phyloP scores from a whole-genome alignment of 2,113 vertebrate species.

The Lucifuga dentata region DNA sequence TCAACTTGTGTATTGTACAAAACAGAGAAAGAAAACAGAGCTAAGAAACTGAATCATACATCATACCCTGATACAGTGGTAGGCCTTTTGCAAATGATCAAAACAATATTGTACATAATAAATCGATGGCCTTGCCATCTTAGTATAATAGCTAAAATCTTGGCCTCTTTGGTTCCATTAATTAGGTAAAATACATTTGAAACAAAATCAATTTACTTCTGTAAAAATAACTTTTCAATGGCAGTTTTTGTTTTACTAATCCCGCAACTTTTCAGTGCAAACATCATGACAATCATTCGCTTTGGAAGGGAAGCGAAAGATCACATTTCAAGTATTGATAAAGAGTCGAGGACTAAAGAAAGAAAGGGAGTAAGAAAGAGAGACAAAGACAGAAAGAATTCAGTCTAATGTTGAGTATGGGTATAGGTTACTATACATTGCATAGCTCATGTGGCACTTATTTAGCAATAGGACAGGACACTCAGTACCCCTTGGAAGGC shows the following conservation, averaged over 20 bases:
- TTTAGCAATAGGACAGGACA: constrained; percentile 82
- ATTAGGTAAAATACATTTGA: constrained; percentile 79
- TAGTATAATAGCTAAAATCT: constrained; percentile 90
- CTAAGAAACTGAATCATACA: constrained; percentile 91
- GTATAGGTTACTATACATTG: constrained; percentile 96
- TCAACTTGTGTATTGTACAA: constrained; percentile 89
- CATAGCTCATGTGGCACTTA: constrained; percentile 98
- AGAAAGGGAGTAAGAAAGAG: constrained; percentile 75
- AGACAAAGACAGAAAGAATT: constrained; percentile 78
- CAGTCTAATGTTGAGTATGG: constrained; percentile 86
- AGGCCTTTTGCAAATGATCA: constrained; percentile 85
- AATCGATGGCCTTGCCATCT: constrained; percentile 88
- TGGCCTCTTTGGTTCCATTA: constrained; percentile 90
- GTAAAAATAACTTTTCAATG: constrained; percentile 99
- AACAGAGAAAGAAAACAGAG: constrained; percentile 89
- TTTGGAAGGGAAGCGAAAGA: constrained; percentile 98
- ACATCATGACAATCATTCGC: constrained; percentile 98
- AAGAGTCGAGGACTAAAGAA: constrained; percentile 84
- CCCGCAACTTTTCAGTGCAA: constrained; percentile 99
- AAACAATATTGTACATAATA: constrained; percentile 66
- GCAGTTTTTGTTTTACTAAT: constrained; percentile 93
- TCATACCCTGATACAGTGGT: constrained; percentile 94
- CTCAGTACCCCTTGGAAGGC: constrained; percentile 93
- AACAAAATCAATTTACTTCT: constrained; percentile 88
- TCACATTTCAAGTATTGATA: constrained; percentile 99